Percentiles rank a stretch among this genome's conserved stretches.
Conservation (phyloP, 2,888 invertebrate genomes). For the Caenorhabditis afra region DNA sequence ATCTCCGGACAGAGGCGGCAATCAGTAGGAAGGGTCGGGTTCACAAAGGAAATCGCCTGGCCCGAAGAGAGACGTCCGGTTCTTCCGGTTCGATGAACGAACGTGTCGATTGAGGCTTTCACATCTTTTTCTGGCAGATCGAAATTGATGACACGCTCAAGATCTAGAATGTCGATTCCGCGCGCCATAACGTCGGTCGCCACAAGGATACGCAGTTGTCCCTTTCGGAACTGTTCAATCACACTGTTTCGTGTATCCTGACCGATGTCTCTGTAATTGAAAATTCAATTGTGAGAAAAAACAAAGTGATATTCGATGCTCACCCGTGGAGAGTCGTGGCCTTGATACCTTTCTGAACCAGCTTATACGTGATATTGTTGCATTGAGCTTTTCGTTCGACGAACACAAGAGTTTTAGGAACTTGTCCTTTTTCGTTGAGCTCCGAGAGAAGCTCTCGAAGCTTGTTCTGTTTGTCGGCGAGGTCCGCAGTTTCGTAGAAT, state of each 20-base stretch:
- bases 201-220: constrained; percentile 87
- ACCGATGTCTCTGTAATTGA: constrained; percentile 84
- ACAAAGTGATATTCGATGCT: too few relatives aligned
- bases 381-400: constrained; percentile 65
- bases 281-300: too few relatives aligned
- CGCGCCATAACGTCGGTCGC: constrained; percentile 96
- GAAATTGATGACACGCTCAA: constrained; percentile 83
- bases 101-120: constrained; percentile 44
- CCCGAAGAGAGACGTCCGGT: constrained; percentile 82
- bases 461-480: constrained; percentile 34
- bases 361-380: constrained; percentile 61
- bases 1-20: constrained; percentile 38
- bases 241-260: constrained; percentile 88
- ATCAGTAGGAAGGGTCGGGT: constrained; percentile 31
- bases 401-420: constrained; percentile 72
- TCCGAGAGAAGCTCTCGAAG: constrained; percentile 34
- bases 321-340: constrained; percentile 67
- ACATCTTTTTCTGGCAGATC: constrained; percentile 82
- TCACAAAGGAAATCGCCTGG: constrained; percentile 64
- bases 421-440: not conserved
- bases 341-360: constrained; percentile 12
- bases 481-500: constrained; percentile 22
- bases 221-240: constrained; percentile 85
- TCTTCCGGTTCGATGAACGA: constrained; percentile 83
- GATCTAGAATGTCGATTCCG: constrained; percentile 90